Conservation (phyloP, 2,888 invertebrate species). For the Epirrhoe tristata region DNA sequence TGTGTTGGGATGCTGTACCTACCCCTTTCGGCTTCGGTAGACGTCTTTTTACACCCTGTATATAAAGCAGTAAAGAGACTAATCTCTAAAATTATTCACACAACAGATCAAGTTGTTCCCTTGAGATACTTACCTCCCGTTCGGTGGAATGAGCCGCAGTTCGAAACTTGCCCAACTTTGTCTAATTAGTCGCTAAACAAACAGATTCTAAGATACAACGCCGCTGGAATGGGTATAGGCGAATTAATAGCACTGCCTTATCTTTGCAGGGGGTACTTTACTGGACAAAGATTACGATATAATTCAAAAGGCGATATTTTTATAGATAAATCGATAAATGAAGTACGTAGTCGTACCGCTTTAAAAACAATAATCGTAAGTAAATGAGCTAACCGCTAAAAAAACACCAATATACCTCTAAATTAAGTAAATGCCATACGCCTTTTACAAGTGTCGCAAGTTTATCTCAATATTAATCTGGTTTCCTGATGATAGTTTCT, state of each 20-base stretch:
- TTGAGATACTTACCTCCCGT: conserved; percentile 53
- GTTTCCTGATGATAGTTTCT: no score
- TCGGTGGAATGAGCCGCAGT: conserved; percentile 55
- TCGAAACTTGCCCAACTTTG: conserved; percentile 61
- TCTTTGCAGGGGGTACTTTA: neutral
- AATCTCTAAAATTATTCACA: conserved; percentile 19
- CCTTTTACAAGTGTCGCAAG: no score
- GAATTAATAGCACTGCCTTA: conserved; percentile 5
- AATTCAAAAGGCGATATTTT: neutral
- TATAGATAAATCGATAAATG: neutral
- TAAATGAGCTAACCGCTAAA: no score
- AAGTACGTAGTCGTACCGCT: no score
- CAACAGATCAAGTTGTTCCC: conserved; percentile 39
- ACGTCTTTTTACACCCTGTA: no score
- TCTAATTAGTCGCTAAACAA: conserved; percentile 73
- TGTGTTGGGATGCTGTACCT: no score
- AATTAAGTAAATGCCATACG: no score
- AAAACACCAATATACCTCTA: no score
- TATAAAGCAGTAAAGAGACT: no score
- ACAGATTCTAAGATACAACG: conserved; percentile 52
- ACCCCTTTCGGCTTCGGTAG: no score
- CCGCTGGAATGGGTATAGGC: conserved; percentile 50
- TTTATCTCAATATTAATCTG: no score
- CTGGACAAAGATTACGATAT: neutral
- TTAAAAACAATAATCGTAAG: no score